Evolutionary conservation across 2,888 invertebrate genomes (phyloP).

Genomic region (Nasonovia ribisnigri): DNA sequence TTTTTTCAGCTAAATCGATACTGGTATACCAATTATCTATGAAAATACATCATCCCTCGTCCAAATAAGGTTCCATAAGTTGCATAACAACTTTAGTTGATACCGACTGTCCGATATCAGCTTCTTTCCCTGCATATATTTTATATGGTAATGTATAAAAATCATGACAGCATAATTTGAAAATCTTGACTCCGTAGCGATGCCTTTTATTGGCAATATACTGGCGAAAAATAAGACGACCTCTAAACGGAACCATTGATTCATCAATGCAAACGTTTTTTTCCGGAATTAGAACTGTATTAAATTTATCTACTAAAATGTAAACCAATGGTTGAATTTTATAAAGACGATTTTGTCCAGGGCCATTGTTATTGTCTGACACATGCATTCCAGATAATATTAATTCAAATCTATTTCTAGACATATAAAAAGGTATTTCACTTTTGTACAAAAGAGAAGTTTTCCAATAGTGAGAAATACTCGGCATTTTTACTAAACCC

Average conservation of each 20-base stretch:
- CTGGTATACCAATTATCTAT: constrained; percentile 47
- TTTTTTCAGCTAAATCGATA: constrained; percentile 38
- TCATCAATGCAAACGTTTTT: constrained; percentile 31
- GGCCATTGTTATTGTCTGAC: not conserved
- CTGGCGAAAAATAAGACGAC: constrained; percentile 23
- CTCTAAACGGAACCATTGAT: constrained; percentile 6
- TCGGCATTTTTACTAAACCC: constrained; percentile 1
- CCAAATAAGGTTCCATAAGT: constrained; percentile 43
- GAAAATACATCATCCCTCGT: constrained; percentile 13
- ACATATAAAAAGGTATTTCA: constrained; percentile 11
- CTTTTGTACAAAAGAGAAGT: not conserved
- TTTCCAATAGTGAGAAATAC: constrained; percentile 37
- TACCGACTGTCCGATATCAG: constrained; percentile 23
- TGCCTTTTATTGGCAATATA: constrained; percentile 34
- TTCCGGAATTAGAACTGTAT: constrained; percentile 13
- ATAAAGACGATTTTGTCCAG: not conserved
- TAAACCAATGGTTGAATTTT: constrained; percentile 11
- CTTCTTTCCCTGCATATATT: constrained; percentile 39
- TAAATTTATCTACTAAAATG: not conserved
- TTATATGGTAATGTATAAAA: constrained; percentile 37
- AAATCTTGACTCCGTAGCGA: constrained; percentile 22
- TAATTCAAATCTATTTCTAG: constrained; percentile 22
- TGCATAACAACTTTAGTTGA: constrained; percentile 35
- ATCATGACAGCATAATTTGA: constrained; percentile 7
- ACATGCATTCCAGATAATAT: constrained; percentile 4